Percentiles rank a stretch among this genome's conserved stretches.
Evolutionary conservation across 2,888 invertebrate species (phyloP).

Genomic region (Argyra leucocephala): DNA sequence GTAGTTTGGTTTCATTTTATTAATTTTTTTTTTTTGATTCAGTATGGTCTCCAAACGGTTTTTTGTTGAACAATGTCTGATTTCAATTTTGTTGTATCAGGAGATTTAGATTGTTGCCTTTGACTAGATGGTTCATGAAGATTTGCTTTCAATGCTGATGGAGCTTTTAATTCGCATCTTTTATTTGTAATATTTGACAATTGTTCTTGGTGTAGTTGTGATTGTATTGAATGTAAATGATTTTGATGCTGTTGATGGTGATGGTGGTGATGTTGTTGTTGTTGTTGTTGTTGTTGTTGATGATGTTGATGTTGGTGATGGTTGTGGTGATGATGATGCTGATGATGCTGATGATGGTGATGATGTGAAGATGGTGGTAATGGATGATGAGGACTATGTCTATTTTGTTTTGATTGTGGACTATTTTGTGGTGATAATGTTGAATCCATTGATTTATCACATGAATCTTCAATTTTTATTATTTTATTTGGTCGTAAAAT

Average conservation of each 20-base stretch:
- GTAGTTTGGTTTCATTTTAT: neutral
- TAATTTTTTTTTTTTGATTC: slow-evolving; percentile 19
- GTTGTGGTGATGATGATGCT: neutral
- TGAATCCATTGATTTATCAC: slow-evolving; percentile 36
- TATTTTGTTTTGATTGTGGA: slow-evolving; percentile 22
- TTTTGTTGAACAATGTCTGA: slow-evolving; percentile 51
- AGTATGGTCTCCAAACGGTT: slow-evolving; percentile 68
- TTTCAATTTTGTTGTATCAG: slow-evolving; percentile 52
- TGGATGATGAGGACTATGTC: neutral
- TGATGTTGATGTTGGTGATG: neutral
- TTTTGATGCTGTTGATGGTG: neutral
- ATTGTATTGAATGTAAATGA: slow-evolving; percentile 7
- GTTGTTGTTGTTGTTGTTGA: slow-evolving; percentile 1
- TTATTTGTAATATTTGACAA: slow-evolving; percentile 29
- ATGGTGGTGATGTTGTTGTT: neutral
- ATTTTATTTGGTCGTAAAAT: slow-evolving; percentile 43
- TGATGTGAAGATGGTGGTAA: neutral
- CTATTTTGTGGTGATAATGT: slow-evolving; percentile 29
- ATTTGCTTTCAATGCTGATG: slow-evolving; percentile 46
- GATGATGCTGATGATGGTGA: neutral
- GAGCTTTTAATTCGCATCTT: slow-evolving; percentile 52
- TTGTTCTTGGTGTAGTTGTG: slow-evolving; percentile 46
- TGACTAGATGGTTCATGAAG: slow-evolving; percentile 44
- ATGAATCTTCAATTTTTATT: slow-evolving; percentile 42
- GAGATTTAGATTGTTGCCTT: slow-evolving; percentile 22